phyloP scores from a whole-genome alignment of 2,797 vertebrate genomes.

The Acipenser transmontanus region DNA sequence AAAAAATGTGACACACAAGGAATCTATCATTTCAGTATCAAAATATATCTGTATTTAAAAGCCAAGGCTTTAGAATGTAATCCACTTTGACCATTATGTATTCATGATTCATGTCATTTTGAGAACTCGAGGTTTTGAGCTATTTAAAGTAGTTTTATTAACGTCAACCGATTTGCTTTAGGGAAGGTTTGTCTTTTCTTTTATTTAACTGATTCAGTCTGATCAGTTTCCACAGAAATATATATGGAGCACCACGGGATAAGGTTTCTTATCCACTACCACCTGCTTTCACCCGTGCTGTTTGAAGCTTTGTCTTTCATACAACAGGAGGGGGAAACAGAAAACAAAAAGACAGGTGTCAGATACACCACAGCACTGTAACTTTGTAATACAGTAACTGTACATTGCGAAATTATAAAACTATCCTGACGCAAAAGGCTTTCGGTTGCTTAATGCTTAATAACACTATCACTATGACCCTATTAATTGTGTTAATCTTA shows the following conservation, averaged over 20 bases:
- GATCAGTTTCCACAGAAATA: conserved; percentile 11
- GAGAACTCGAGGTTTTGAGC: neutral
- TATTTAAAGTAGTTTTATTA: neutral
- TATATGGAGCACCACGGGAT: conserved; percentile 12
- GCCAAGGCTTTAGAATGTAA: too few species aligned
- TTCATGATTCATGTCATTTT: neutral
- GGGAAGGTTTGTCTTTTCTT: neutral
- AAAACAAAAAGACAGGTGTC: neutral
- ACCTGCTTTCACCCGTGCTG: too few species aligned
- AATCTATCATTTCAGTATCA: too few species aligned
- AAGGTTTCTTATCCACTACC: conserved; percentile 7
- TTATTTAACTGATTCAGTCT: conserved; percentile 25
- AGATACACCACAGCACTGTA: neutral
- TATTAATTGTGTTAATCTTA: neutral
- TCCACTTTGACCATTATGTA: neutral
- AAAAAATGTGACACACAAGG: too few species aligned
- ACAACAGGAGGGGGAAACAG: neutral
- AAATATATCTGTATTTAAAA: too few species aligned
- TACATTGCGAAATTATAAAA: too few species aligned
- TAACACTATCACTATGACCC: too few species aligned
- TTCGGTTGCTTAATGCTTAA: too few species aligned
- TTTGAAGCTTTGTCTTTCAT: neutral
- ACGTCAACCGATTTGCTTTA: neutral
- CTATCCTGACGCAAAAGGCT: too few species aligned
- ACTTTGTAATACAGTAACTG: too few species aligned